Conservation (phyloP, 2,113 vertebrate genomes). For the Guaruba guarouba region DNA sequence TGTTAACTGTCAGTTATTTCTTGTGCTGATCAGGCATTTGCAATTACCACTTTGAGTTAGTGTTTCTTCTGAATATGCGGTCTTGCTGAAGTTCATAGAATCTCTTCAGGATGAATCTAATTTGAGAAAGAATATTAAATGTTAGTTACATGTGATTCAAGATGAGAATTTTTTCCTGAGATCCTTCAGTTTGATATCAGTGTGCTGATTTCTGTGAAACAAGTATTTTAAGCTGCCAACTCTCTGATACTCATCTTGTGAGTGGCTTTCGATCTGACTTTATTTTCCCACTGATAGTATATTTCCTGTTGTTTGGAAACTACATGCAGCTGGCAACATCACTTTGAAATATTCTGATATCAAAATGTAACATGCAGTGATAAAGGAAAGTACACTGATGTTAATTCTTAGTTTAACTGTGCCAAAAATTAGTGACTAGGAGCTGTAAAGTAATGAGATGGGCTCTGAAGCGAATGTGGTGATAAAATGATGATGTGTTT, state of each 20-base stretch:
- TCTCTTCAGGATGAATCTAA: not conserved
- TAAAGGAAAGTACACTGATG: slow-evolving; percentile 21
- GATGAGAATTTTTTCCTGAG: not conserved
- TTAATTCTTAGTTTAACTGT: slow-evolving; percentile 29
- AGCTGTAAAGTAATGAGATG: not conserved
- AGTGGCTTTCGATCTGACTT: slow-evolving; percentile 37
- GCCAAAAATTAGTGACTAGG: slow-evolving; percentile 30
- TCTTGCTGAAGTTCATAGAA: not conserved
- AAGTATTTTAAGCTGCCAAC: not conserved
- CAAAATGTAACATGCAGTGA: not conserved
- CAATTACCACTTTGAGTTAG: not conserved
- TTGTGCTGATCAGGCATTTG: not conserved
- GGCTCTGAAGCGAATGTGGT: not conserved
- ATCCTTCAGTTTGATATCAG: not conserved
- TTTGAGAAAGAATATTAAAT: slow-evolving; percentile 3
- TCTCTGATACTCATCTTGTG: slow-evolving; percentile 13
- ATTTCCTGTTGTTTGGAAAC: slow-evolving; percentile 55
- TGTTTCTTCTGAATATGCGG: not conserved
- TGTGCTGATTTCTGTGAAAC: slow-evolving; percentile 5
- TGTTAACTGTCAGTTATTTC: not conserved
- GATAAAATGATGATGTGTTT: slow-evolving; percentile 15
- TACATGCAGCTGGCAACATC: slow-evolving; percentile 38
- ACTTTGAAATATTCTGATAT: slow-evolving; percentile 45
- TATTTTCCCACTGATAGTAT: slow-evolving; percentile 28
- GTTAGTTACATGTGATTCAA: not conserved